Evolutionary conservation across 2,797 vertebrate genomes (phyloP), one percentile per base, ranked within the genome.

Genomic region (Tenualosa ilisha): DNA sequence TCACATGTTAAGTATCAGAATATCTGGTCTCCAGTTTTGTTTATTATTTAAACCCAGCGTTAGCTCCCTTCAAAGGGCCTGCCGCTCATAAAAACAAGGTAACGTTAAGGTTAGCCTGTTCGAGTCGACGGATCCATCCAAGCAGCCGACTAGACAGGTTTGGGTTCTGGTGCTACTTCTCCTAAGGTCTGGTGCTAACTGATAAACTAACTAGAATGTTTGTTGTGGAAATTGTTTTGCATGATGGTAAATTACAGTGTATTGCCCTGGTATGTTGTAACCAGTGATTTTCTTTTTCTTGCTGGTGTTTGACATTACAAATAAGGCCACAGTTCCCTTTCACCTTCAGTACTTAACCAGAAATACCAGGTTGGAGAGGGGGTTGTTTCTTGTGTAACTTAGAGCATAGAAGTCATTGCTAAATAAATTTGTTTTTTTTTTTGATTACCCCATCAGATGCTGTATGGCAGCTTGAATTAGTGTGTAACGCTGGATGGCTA

Each of bases 71-170:
- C 72, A 46, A 46, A 79, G 15, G 72, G 40, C 72, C 72, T 46
- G 68, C 20, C 72, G 37, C 72, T 79, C 40, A 46, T 79, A 43
- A 79, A 79, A 79, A 79, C 15, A 79, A 79, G 72, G 72, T 79
- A 79, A 46, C 17, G 72, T 79, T 72, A 79, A 79, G 72, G 72
- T 79, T 79, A 79, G 72, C 72, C 20, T 37, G 0, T 40, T 46
- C 72, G 50, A 51, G 50, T 51, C 50, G 72, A 79, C 72, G 72
- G 72, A 79, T 22, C 40, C 72, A 79, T 79, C 37, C 72, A 46
- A 79, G 72, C 20, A 79, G 72, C 40, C 17, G 17, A 79, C 15
- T 46, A 43, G 72, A 79, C 72, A 79, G 37, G 40, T 79, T n/a
- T 79, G 72, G 72, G 50, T 3, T 50, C 49, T 65, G 43, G 43